Conservation (phyloP, 2,113 vertebrate genomes). For the Cyanoliseus patagonus region DNA sequence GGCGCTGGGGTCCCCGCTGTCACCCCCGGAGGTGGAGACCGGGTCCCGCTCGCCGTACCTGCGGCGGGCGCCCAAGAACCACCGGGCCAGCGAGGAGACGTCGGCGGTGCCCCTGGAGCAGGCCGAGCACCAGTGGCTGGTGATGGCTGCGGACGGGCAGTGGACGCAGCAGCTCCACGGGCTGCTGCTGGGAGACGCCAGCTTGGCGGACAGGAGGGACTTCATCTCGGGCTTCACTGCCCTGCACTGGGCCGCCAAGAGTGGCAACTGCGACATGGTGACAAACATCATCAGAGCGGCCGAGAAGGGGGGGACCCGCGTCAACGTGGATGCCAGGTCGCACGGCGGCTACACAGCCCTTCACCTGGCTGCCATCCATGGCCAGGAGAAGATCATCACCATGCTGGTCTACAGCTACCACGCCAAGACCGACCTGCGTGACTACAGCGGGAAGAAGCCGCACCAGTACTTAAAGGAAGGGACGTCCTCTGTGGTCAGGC, state of each 20-base stretch:
- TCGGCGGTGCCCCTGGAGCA: slow-evolving; percentile 78
- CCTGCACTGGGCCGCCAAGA: slow-evolving; percentile 94
- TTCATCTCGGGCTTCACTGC: slow-evolving; percentile 92
- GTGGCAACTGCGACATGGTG: slow-evolving; percentile 84
- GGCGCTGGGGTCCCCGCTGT: not conserved
- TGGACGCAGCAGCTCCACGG: slow-evolving; percentile 86
- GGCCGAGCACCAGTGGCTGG: slow-evolving; percentile 87
- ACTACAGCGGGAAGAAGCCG: slow-evolving; percentile 88
- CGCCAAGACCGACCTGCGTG: slow-evolving; percentile 79
- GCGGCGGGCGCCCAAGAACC: slow-evolving; percentile 53
- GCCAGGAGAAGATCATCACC: slow-evolving; percentile 76
- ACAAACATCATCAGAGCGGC: slow-evolving; percentile 78
- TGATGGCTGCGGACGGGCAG: slow-evolving; percentile 79
- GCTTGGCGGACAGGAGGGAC: slow-evolving; percentile 85
- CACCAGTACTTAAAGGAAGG: slow-evolving; percentile 85
- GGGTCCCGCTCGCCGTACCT: slow-evolving; percentile 53
- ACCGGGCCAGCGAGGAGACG: slow-evolving; percentile 70
- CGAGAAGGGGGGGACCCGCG: slow-evolving; percentile 29
- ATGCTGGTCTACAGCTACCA: slow-evolving; percentile 80
- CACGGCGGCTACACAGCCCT: slow-evolving; percentile 89
- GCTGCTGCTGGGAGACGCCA: slow-evolving; percentile 82
- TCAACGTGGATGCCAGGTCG: slow-evolving; percentile 83
- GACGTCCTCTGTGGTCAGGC: slow-evolving; percentile 60
- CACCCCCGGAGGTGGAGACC: slow-evolving; percentile 10
- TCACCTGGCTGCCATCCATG: slow-evolving; percentile 89